phyloP scores from a whole-genome alignment of 2,797 vertebrate genomes.

The Lutjanus campechanus region DNA sequence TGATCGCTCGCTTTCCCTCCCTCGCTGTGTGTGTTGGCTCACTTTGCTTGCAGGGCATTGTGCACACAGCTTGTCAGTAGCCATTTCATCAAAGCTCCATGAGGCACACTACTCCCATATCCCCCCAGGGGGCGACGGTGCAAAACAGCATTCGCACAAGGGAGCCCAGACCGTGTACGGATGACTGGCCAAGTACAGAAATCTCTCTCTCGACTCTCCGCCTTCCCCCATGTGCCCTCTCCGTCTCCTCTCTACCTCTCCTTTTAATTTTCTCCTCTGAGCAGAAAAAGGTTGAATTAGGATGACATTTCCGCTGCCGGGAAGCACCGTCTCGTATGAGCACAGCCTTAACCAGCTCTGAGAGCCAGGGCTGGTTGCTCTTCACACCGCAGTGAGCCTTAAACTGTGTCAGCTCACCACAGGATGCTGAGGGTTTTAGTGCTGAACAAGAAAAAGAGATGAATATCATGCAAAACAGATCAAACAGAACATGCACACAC shows the following conservation, averaged over 20 bases:
- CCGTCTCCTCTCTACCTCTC: conserved; percentile 47
- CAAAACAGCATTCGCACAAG: conserved; percentile 48
- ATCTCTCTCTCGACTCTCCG: conserved; percentile 40
- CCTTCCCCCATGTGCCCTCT: conserved; percentile 7
- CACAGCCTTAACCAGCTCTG: conserved; percentile 32
- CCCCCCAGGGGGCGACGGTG: conserved; percentile 62
- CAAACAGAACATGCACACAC: conserved; percentile 24
- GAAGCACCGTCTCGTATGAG: conserved; percentile 29
- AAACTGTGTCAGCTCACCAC: conserved; percentile 70
- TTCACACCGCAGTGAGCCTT: conserved; percentile 28
- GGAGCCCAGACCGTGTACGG: conserved; percentile 36
- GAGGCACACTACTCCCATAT: conserved; percentile 54
- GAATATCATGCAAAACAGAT: conserved; percentile 45
- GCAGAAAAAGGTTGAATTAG: conserved; percentile 55
- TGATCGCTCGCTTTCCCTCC: conserved; percentile 3
- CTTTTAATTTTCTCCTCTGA: conserved; percentile 49
- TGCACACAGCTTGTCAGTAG: conserved; percentile 76
- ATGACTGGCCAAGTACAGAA: conserved; percentile 60
- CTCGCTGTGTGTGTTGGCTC: conserved; percentile 37
- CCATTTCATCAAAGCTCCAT: conserved; percentile 72
- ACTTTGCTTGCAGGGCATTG: conserved; percentile 66
- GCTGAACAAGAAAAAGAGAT: conserved; percentile 40
- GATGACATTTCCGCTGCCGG: conserved; percentile 54
- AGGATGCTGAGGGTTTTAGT: conserved; percentile 51
- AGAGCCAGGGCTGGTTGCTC: conserved; percentile 31